These are phyloP conservation scores for Machaerirhynchus nigripectus DNA, from an alignment of 2,113 vertebrate genomes.

Conservation along the genomic window DNA sequence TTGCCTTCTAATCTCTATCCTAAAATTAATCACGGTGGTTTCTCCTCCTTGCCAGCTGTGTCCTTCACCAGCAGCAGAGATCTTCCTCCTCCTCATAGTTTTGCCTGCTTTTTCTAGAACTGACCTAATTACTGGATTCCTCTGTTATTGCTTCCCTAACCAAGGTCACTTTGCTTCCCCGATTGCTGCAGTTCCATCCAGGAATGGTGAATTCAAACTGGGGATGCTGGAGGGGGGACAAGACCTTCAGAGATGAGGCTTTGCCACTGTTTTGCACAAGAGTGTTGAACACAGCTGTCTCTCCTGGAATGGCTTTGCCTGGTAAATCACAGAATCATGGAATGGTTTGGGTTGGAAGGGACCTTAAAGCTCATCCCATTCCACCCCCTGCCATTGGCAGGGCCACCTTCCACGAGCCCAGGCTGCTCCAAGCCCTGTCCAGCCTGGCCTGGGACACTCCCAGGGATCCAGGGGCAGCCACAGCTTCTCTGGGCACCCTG, in stretches of 20 bases:
- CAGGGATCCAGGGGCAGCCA: background rate
- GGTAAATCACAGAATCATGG: background rate
- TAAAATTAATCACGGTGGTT: background rate
- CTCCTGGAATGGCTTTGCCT: background rate
- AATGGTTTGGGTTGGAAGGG: background rate
- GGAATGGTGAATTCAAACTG: background rate
- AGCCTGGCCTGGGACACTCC: fast-evolving
- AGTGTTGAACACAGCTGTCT: background rate
- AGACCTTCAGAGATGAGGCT: background rate
- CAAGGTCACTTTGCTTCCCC: background rate
- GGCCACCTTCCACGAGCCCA: fast-evolving
- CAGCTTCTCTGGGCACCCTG: background rate
- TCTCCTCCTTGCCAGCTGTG: background rate
- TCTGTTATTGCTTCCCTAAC: background rate
- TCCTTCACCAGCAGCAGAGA: background rate
- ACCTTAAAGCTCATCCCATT: background rate
- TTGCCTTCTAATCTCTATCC: background rate
- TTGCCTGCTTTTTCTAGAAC: background rate
- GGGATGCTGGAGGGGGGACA: background rate
- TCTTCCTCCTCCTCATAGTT: background rate
- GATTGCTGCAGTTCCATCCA: background rate
- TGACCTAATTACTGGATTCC: background rate
- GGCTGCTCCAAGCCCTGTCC: background rate
- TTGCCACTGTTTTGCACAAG: background rate
- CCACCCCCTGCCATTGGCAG: background rate